Evolutionary conservation across 2,113 vertebrate species (phyloP), one percentile per base, ranked within the genome.

Genomic region (Collichthys lucidus): DNA sequence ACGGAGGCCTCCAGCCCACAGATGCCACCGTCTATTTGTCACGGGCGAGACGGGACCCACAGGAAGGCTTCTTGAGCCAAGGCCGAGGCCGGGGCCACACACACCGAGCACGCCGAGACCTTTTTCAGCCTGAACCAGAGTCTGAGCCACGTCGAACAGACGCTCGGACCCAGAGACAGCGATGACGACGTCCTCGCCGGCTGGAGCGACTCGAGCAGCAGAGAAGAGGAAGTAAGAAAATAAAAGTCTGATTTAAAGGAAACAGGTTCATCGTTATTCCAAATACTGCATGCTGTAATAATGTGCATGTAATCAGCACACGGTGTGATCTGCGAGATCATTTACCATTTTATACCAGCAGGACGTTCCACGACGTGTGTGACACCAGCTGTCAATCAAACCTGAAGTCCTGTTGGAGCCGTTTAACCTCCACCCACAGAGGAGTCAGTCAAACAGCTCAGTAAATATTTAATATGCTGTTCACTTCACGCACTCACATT

Each of bases 1-100:
- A 49, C 70, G 9, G 53, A 78, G 83, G 79, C 87, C 80, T 80
- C 52, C 70, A 72, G 73, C 73, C 64, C 63, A 50, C 82, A 81
- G 69, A 89, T 55, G 84, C 76, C 86, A 83, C 49, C 31, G 6
- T 89, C 61, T 74, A 79, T 90, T 86, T 81, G 81, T 90, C 84
- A 91, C 56, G 16, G 44, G 60, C 26, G 46, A 83, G 70, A 74
- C 40, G 14, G 66, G 70, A 74, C 59, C 87, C 70, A 59, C 77
- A 73, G 59, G 52, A 77, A 67, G 81, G 59, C 26, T 69, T 66
- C 24, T 60, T 17, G 59, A 63, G 65, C 73, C 72, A 74, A 74
- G 83, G 74, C 67, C 61, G 22, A 63, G 17, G 61, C 44, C 6
- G 31, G 44, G 20, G 52, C n/a, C 29, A 49, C 55, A 40, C 17